phyloP scores from a whole-genome alignment of 2,113 vertebrate genomes.

The Monarcha castaneiventris region DNA sequence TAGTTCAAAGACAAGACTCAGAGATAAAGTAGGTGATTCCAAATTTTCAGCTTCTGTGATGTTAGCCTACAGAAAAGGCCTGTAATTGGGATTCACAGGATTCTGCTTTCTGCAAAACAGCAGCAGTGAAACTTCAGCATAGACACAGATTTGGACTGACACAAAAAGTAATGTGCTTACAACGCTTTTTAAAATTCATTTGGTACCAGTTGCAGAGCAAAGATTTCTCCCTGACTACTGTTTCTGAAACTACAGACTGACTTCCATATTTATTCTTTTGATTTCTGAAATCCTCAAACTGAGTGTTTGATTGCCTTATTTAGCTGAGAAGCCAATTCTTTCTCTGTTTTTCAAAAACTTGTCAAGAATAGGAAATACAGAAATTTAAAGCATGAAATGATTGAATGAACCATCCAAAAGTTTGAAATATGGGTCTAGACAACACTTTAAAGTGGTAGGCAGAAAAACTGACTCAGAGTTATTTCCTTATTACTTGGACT shows the following conservation, averaged over 20 bases:
- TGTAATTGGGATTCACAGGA: conserved; percentile 31
- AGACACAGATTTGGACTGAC: neutral
- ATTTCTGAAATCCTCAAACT: neutral
- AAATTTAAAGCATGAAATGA: neutral
- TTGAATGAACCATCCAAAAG: neutral
- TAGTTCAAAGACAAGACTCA: conserved; percentile 37
- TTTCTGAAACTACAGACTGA: neutral
- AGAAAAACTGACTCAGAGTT: neutral
- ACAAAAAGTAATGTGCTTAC: conserved; percentile 9
- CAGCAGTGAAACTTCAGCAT: neutral
- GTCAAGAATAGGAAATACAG: neutral
- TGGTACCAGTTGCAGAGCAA: neutral
- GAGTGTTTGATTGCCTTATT: neutral
- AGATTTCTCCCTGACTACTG: neutral
- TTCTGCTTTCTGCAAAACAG: conserved; percentile 7
- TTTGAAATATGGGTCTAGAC: neutral
- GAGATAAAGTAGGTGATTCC: conserved; percentile 47
- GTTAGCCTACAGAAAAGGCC: neutral
- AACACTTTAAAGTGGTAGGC: neutral
- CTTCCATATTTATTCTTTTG: neutral
- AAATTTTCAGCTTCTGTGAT: conserved; percentile 23
- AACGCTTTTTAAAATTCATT: neutral
- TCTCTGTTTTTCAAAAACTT: neutral
- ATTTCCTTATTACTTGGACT: neutral
- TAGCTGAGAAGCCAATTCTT: neutral